A percentile compares a stretch with the other conserved stretches of the same genome.
Conservation (phyloP, 1,140 invertebrate genomes). For the Cotesia typhae region DNA sequence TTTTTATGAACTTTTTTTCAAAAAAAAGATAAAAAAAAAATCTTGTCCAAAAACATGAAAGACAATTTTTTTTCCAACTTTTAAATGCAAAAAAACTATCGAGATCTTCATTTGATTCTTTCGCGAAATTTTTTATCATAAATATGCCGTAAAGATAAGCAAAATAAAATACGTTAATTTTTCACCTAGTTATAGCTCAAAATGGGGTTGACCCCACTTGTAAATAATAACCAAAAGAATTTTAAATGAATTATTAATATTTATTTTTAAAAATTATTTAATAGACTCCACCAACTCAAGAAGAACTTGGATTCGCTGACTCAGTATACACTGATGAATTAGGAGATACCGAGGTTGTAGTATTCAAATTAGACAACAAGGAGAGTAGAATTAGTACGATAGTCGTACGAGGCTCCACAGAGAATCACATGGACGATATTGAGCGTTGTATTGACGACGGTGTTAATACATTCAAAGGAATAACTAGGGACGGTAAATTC, state of each 20-base stretch:
- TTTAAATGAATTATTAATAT: background rate
- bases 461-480: conserved; percentile 96
- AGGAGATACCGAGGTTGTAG: conserved; percentile 92
- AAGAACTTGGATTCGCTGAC: conserved; percentile 95
- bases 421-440: conserved; percentile 99
- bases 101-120: no score
- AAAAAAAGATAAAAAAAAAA: no score
- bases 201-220: no score
- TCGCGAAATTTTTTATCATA: no score
- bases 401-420: conserved; percentile 94
- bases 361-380: conserved; percentile 83
- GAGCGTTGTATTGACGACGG: conserved; percentile 98
- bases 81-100: no score
- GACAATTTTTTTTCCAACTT: no score
- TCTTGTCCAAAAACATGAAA: no score
- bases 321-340: conserved; percentile 93
- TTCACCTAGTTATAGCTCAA: no score
- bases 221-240: no score
- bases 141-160: no score
- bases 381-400: conserved; percentile 93
- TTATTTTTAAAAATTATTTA: conserved; percentile 34
- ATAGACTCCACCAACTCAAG: conserved; percentile 80
- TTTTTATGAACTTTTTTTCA: no score
- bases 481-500: conserved; percentile 76
- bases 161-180: no score